phyloP scores from a whole-genome alignment of 2,888 invertebrate species.

The Nomada fucata region DNA sequence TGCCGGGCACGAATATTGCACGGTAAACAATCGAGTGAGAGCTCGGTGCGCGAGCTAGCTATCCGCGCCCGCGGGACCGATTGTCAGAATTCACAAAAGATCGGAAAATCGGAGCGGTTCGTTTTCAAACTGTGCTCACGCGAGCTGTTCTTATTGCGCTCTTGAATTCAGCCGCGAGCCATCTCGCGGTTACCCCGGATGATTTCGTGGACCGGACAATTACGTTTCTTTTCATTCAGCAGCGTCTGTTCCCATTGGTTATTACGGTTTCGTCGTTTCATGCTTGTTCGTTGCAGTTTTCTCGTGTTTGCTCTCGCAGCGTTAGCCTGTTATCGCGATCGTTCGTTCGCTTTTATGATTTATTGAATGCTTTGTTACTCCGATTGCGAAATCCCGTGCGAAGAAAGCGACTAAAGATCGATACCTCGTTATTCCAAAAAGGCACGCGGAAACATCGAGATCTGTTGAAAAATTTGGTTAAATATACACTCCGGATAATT shows the following conservation, averaged over 20 bases:
- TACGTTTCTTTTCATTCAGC: not conserved
- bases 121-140: conserved; percentile 1
- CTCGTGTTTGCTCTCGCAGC: not conserved
- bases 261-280: not conserved
- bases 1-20: conserved; percentile 1
- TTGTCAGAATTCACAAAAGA: conserved; percentile 27
- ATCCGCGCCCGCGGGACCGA: conserved; percentile 14
- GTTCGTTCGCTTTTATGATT: too few relatives aligned
- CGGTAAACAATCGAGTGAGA: conserved; percentile 27
- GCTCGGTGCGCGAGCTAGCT: not conserved
- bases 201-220: not conserved
- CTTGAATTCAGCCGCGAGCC: not conserved
- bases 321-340: too few relatives aligned
- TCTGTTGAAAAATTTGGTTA: too few relatives aligned
- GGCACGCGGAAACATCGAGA: too few relatives aligned
- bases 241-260: not conserved
- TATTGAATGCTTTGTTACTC: too few relatives aligned
- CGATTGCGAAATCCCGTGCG: too few relatives aligned
- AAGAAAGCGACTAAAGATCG: too few relatives aligned
- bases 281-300: not conserved
- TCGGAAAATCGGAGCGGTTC: conserved; percentile 31
- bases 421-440: too few relatives aligned
- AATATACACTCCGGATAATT: not conserved
- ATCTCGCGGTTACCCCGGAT: not conserved
- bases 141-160: conserved; percentile 9